phyloP scores from a whole-genome alignment of 2,113 vertebrate genomes.

The Zonotrichia leucophrys region DNA sequence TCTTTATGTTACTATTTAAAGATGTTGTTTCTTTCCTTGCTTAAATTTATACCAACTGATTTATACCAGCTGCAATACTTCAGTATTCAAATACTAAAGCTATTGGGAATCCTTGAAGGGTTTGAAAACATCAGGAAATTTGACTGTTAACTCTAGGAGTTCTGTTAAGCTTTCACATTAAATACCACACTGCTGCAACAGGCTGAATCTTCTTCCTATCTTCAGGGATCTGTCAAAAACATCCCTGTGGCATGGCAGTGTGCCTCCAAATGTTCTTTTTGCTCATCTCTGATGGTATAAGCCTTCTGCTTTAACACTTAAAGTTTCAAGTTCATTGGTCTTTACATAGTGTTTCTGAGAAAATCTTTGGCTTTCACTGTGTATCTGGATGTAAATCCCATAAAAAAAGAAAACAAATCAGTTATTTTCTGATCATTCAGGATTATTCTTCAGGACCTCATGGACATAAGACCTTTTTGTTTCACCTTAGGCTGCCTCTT shows the following conservation, averaged over 20 bases:
- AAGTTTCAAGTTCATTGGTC: not conserved
- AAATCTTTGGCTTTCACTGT: not conserved
- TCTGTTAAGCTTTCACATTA: not conserved
- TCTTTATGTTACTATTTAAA: not conserved
- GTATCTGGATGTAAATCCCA: not conserved
- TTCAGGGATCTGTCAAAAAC: not conserved
- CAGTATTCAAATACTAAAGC: not conserved
- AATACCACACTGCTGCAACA: not conserved
- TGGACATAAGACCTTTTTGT: not conserved
- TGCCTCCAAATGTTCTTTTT: not conserved
- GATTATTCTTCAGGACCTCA: not conserved
- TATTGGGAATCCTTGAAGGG: not conserved
- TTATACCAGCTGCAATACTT: not conserved
- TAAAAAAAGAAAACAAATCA: not conserved
- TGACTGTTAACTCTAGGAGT: not conserved
- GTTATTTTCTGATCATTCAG: not conserved
- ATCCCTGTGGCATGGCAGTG: no score
- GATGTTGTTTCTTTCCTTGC: not conserved
- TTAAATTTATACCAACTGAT: not conserved
- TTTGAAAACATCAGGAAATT: not conserved
- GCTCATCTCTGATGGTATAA: not conserved
- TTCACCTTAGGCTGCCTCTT: not conserved
- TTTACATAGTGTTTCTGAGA: not conserved
- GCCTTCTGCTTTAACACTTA: not conserved
- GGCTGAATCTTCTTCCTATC: not conserved